Evolutionary conservation across 2,888 invertebrate genomes (phyloP), one percentile per base, ranked within the genome.

Genomic region (Gibbula magus): DNA sequence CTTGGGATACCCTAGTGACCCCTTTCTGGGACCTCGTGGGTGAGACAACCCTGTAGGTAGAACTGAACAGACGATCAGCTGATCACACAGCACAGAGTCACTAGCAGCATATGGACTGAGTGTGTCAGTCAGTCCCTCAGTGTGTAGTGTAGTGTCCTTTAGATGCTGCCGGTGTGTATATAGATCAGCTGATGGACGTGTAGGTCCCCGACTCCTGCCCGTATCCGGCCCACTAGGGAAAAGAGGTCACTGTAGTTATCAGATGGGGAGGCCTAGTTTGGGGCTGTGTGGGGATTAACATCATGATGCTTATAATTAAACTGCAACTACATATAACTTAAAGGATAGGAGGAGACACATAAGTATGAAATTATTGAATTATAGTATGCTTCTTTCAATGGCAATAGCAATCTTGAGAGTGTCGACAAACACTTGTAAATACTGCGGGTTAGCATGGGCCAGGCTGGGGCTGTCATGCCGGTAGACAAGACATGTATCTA

Each of bases 201-300:
- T 45, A 13, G 45, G 45, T 45, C 45, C 7, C 45, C 45, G 45
- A 45, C 45, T 45, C 45, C 20, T 67, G 51, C 29, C 39, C 66
- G 76, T 67, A 70, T 79, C 67, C 74, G 76, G 75, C 61, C 75
- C 52, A 45, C 51, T 45, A 18, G 52, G 52, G 52, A 78, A 78
- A 78, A 78, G 70, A 78, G 78, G 78, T 78, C 78, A 73, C 70
- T 70, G 35, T 13, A 18, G 70, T 39, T 70, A 70, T 70, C 70
- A 18, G 70, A 70, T 70, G 70, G 16, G 70, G 35, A 25, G 18
- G 35, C n/a, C 29, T 35, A 25, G 35, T 10, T 29, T 29, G 25
- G 13, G 61, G 10, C 61, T 16, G 16, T 61, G 61, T 10, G 45
- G 45, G 45, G 45, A 1, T 13, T n/a, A 4, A 45, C 5, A 45